These are phyloP conservation scores for Onychorhynchus coronatus DNA, from an alignment of 2,113 vertebrate species.

Conservation along the genomic window DNA sequence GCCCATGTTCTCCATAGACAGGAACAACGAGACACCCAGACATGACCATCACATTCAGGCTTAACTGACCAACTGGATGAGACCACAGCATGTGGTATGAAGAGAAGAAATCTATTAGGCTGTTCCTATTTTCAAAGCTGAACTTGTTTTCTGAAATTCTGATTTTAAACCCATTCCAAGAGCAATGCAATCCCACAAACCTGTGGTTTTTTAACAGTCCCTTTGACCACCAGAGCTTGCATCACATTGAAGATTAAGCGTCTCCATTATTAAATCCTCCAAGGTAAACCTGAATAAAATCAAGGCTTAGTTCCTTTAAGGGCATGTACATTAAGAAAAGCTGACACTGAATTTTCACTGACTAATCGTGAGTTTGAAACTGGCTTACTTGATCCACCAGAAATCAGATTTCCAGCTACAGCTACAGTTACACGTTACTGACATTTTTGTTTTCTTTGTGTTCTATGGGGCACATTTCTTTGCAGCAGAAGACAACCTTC, in stretches of 20 bases:
- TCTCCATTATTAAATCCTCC: background rate
- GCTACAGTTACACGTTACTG: background rate
- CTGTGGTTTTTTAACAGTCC: rapidly evolving
- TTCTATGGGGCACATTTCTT: background rate
- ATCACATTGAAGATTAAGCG: background rate
- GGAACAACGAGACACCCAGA: background rate
- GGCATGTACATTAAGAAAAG: background rate
- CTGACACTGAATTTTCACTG: background rate
- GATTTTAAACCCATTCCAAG: background rate
- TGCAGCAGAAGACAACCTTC: background rate
- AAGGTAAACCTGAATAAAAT: background rate
- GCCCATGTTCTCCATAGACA: rapidly evolving
- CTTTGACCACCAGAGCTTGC: background rate
- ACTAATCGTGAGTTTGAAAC: background rate
- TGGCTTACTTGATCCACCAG: background rate
- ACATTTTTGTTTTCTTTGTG: background rate
- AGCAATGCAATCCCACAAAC: background rate
- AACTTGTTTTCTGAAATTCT: background rate
- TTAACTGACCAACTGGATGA: background rate
- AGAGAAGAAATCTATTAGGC: background rate
- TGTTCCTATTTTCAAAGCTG: background rate
- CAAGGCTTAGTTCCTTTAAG: background rate
- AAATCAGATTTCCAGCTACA: background rate
- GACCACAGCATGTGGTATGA: rapidly evolving
- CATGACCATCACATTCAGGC: rapidly evolving